Evolutionary conservation across 2,113 vertebrate species (phyloP).

Genomic region (Corythaeola cristata): DNA sequence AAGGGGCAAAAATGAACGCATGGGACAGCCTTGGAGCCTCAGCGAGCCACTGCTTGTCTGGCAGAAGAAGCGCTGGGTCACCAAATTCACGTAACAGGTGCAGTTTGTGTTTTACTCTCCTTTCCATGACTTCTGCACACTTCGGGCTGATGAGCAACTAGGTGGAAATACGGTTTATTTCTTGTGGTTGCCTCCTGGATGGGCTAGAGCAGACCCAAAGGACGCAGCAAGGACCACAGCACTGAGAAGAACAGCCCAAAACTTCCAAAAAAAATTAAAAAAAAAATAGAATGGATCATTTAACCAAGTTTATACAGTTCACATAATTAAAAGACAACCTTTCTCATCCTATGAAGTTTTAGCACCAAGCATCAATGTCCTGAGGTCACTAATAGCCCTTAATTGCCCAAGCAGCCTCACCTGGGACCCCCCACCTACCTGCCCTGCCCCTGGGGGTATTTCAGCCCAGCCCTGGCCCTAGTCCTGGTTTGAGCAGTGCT

Average conservation of each 20-base stretch:
- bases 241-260: background rate
- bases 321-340: background rate
- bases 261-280: background rate
- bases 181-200: background rate
- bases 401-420: background rate
- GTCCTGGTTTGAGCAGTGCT: accelerated
- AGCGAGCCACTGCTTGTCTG: background rate
- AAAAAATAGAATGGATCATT: background rate
- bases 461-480: background rate
- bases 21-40: background rate
- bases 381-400: background rate
- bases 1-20: background rate
- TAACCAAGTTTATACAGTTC: background rate
- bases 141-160: background rate
- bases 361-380: background rate
- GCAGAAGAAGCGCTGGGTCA: background rate
- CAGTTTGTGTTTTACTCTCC: background rate
- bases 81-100: accelerated
- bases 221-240: background rate
- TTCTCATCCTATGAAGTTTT: background rate
- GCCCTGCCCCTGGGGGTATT: background rate
- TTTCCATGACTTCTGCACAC: background rate
- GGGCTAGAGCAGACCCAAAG: background rate
- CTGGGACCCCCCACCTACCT: background rate
- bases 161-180: background rate